Conservation (phyloP, 2,888 invertebrate genomes). For the Aporophyla lueneburgensis region DNA sequence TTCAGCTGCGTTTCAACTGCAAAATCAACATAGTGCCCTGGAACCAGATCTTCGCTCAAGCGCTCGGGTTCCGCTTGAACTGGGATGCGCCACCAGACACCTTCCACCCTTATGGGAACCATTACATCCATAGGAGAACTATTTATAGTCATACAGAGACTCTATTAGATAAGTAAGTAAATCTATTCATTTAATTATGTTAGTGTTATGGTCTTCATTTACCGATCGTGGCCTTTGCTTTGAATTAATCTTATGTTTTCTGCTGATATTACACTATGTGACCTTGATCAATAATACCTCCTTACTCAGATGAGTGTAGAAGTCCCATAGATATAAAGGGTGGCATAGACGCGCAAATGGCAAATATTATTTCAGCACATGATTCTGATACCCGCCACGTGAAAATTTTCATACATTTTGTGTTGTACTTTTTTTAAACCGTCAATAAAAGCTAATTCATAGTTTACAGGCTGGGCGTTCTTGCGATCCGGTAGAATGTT, state of each 20-base stretch:
- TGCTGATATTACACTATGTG: too few relatives aligned
- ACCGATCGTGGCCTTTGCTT: background rate
- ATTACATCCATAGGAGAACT: conserved; percentile 91
- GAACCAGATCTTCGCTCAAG: conserved; percentile 93
- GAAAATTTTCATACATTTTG: too few relatives aligned
- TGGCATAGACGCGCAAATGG: too few relatives aligned
- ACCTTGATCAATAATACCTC: background rate
- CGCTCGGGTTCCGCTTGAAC: conserved; percentile 93
- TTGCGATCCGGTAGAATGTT: background rate
- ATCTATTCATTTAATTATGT: background rate
- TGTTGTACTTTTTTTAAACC: too few relatives aligned
- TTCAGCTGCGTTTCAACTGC: conserved; percentile 93
- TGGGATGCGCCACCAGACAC: conserved; percentile 92
- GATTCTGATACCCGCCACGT: too few relatives aligned
- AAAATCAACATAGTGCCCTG: conserved; percentile 93
- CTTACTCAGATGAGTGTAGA: background rate
- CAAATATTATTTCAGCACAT: too few relatives aligned
- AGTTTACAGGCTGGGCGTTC: too few relatives aligned
- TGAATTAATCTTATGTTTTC: background rate
- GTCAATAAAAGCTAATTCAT: too few relatives aligned
- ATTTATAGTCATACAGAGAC: conserved; percentile 91
- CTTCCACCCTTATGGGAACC: conserved; percentile 81
- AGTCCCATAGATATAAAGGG: too few relatives aligned
- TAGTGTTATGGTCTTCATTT: background rate
- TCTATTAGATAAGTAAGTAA: conserved; percentile 89